These are phyloP conservation scores for Probosciger aterrimus DNA, from an alignment of 2,113 vertebrate species.

Conservation along the genomic window DNA sequence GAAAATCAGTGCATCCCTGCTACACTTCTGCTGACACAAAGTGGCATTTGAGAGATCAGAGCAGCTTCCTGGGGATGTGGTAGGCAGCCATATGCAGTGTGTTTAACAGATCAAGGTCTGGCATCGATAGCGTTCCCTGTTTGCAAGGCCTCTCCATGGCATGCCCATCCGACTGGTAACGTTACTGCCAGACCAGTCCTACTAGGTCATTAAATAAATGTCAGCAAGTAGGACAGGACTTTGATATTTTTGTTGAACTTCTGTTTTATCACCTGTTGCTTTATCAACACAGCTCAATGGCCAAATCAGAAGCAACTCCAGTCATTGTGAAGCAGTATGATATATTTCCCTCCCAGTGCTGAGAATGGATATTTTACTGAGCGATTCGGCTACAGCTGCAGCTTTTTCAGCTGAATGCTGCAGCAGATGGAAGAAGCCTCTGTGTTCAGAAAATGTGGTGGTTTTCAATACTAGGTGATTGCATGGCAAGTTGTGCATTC, in stretches of 20 bases:
- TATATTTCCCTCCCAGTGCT: neutral
- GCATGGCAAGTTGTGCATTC: constrained; percentile 4
- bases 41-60: neutral
- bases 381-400: constrained; percentile 49
- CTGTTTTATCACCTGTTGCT: neutral
- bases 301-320: neutral
- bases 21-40: neutral
- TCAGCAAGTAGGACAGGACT: neutral
- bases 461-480: constrained; percentile 61
- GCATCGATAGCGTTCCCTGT: rapidly evolving
- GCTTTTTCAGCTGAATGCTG: constrained; percentile 40
- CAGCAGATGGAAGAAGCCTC: constrained; percentile 20
- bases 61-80: neutral
- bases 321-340: neutral
- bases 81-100: neutral
- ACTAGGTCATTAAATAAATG: neutral
- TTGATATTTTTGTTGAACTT: neutral
- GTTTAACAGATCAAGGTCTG: neutral
- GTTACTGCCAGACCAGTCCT: neutral
- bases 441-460: neutral
- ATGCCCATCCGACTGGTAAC: neutral
- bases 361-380: constrained; percentile 12
- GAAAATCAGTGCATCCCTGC: neutral
- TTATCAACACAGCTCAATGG: neutral
- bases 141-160: neutral